Evolutionary conservation across 2,113 vertebrate genomes (phyloP), one percentile per base, ranked within the genome.

Genomic region (Oxyruncus cristatus): DNA sequence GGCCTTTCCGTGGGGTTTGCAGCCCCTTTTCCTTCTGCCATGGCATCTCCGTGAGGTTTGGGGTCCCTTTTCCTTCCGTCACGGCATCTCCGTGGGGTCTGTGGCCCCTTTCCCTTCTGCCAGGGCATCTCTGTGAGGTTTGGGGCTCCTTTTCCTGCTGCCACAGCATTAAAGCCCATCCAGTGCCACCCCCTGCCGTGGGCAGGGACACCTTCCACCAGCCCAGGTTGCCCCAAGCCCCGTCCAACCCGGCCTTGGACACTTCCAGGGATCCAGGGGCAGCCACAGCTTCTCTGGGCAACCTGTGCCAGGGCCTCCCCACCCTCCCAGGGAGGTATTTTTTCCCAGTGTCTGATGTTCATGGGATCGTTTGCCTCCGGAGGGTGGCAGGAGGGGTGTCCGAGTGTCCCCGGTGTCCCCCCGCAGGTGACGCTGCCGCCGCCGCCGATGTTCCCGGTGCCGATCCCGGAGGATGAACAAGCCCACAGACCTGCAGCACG

Each of bases 401-500:
- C 1, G 68, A 88, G 67, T 27, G 27, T 62, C 13, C 55, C 59
- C 5, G 2, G 5, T 1, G 19, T 78, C 39, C 92, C 68, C 84
- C 47, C 13, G 4, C 81, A 97, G 97, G 93, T 95, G 92, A 91
- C 39, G 1, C 73, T 37, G 87, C 20, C 44, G 47, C 42, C 44
- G 47, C 42, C 77, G 77, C 95, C 61, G 65, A 95, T 96, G 97
- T 35, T 62, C 86, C 78, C 71, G n/a, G 49, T 63, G 85, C 56
- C n/a, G 49, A 55, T 2, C 41, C 85, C 85, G 58, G 88, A 90
- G 97, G 97, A 98, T 98, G 98, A 98, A 62, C 96, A 98, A 98
- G 41, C 91, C 91, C 27, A 81, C 95, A 26, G 98, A 97, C 82
- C 95, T 97, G 77, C 98, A 98, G 56, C 97, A 98, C 52, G 97